These are phyloP conservation scores for Pontoporia blainvillei DNA, from an alignment of 2,113 vertebrate species.

Conservation along the genomic window DNA sequence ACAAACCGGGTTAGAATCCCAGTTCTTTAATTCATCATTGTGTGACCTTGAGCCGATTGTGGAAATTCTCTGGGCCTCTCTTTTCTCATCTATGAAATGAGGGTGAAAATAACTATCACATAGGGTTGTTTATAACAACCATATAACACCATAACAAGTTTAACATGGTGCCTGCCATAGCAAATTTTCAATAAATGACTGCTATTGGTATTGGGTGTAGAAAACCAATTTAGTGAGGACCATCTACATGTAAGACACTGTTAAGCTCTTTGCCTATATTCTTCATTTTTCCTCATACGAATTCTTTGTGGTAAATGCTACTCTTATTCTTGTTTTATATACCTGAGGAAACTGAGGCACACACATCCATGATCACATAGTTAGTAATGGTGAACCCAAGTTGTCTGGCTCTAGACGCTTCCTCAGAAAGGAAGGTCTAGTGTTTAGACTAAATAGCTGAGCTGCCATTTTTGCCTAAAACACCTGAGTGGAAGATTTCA, in stretches of 20 bases:
- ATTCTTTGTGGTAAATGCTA: background rate
- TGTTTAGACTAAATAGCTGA: background rate
- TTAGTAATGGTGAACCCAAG: background rate
- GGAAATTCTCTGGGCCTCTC: background rate
- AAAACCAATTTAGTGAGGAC: background rate
- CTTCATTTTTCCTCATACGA: background rate
- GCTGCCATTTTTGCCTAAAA: conserved; percentile 1
- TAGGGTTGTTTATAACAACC: no score
- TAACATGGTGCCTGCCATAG: background rate
- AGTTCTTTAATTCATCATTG: no score
- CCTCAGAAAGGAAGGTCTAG: background rate
- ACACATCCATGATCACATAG: fast-evolving
- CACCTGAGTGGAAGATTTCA: background rate
- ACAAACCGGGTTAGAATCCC: background rate
- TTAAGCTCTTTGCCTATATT: background rate
- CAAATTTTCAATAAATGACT: background rate
- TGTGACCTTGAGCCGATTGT: background rate
- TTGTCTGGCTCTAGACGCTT: background rate
- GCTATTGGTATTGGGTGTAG: background rate
- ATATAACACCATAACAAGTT: background rate
- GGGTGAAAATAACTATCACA: background rate
- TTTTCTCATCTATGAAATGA: background rate
- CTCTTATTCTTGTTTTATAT: background rate
- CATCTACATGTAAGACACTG: background rate
- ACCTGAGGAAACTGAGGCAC: background rate